phyloP scores from a whole-genome alignment of 2,113 vertebrate genomes.

The Sinocyclocheilus anshuiensis region DNA sequence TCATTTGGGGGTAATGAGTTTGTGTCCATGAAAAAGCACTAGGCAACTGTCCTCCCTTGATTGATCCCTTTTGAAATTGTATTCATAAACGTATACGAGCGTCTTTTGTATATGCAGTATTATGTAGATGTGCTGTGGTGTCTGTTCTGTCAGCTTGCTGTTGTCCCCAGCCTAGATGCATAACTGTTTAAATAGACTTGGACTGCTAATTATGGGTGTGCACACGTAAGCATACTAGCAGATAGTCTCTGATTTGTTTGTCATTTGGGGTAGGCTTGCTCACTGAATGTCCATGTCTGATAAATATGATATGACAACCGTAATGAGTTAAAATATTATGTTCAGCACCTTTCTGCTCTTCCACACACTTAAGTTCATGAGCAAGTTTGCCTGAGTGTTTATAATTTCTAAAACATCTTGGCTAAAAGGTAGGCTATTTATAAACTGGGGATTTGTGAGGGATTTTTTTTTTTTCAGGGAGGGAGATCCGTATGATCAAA shows the following conservation, averaged over 20 bases:
- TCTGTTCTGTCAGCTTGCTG: background rate
- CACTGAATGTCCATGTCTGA: slow-evolving; percentile 4
- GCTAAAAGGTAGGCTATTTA: background rate
- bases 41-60: background rate
- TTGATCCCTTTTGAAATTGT: slow-evolving; percentile 12
- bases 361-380: background rate
- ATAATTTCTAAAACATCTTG: background rate
- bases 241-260: background rate
- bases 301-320: background rate
- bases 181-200: slow-evolving; percentile 6
- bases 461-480: background rate
- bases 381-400: background rate
- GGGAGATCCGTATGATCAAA: background rate
- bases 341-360: slow-evolving; percentile 4
- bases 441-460: background rate
- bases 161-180: background rate
- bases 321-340: background rate
- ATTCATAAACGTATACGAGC: background rate
- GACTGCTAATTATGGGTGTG: slow-evolving; percentile 9
- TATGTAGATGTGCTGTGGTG: background rate
- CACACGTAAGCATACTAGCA: background rate
- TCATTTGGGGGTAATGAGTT: slow-evolving; percentile 28
- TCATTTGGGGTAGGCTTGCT: slow-evolving; percentile 1
- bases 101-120: background rate
- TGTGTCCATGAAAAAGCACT: slow-evolving; percentile 8